phyloP scores from a whole-genome alignment of 2,113 vertebrate species.

The Amazona guildingii region DNA sequence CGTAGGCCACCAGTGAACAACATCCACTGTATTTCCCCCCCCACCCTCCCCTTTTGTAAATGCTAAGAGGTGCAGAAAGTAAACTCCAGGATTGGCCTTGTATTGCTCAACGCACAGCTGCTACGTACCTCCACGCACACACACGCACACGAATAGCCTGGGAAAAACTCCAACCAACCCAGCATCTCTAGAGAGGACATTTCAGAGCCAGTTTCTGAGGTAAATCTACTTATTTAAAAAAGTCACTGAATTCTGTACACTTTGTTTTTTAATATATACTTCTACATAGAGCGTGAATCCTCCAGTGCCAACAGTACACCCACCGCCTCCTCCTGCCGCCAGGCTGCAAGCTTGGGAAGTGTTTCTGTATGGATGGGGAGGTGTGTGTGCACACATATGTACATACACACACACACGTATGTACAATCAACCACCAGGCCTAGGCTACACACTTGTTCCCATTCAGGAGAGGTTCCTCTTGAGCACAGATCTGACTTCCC shows the following conservation, averaged over 20 bases:
- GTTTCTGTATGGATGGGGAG: neutral
- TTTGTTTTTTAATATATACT: conserved; percentile 45
- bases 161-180: conserved; percentile 4
- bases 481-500: neutral
- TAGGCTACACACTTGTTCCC: neutral
- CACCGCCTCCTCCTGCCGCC: neutral
- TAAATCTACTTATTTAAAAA: conserved; percentile 79
- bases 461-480: neutral
- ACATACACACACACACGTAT: neutral
- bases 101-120: conserved; percentile 74
- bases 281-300: conserved; percentile 45
- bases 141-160: neutral
- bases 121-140: conserved; percentile 45
- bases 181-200: conserved; percentile 49
- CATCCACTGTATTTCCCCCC: neutral
- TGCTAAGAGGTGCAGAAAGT: neutral
- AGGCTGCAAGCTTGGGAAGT: neutral
- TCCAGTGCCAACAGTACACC: conserved; percentile 54
- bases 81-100: conserved; percentile 14
- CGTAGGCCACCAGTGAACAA: neutral
- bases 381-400: neutral
- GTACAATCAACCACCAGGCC: neutral
- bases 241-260: conserved; percentile 72
- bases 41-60: neutral
- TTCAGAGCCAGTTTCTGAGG: conserved; percentile 84